Evolutionary conservation across 2,888 invertebrate species (phyloP).

Genomic region (Frankliniella fusca): DNA sequence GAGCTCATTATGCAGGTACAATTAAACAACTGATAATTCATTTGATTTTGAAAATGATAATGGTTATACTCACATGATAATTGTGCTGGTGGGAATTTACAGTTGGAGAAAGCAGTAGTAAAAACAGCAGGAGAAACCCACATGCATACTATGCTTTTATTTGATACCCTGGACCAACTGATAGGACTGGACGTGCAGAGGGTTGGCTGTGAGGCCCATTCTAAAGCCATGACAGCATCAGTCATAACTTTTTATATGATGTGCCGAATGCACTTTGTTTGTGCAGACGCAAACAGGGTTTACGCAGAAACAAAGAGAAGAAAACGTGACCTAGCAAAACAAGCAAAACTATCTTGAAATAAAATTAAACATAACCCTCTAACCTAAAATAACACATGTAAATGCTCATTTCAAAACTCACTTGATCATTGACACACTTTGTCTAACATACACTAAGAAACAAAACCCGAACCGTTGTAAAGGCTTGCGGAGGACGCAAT

Average conservation of each 20-base stretch:
- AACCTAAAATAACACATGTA: too few relatives aligned
- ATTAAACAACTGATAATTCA: neutral
- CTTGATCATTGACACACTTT: too few relatives aligned
- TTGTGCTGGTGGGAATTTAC: neutral
- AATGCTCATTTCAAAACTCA: too few relatives aligned
- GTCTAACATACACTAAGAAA: too few relatives aligned
- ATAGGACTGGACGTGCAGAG: neutral
- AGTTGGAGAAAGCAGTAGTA: neutral
- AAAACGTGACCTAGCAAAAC: neutral
- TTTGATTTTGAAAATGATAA: too few relatives aligned
- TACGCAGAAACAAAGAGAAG: neutral
- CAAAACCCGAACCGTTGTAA: too few relatives aligned
- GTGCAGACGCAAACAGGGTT: constrained; percentile 32
- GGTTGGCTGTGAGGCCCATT: constrained; percentile 33
- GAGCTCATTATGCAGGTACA: neutral
- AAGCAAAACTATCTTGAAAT: neutral
- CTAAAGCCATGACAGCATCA: neutral
- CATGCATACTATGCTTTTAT: neutral
- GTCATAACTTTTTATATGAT: constrained; percentile 33
- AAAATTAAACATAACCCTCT: too few relatives aligned
- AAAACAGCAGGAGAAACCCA: neutral
- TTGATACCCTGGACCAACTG: neutral
- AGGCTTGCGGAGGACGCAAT: too few relatives aligned
- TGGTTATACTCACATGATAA: neutral
- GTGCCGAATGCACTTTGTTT: constrained; percentile 34